Conservation (phyloP, 2,888 invertebrate genomes). For the Strigamia maritima region DNA sequence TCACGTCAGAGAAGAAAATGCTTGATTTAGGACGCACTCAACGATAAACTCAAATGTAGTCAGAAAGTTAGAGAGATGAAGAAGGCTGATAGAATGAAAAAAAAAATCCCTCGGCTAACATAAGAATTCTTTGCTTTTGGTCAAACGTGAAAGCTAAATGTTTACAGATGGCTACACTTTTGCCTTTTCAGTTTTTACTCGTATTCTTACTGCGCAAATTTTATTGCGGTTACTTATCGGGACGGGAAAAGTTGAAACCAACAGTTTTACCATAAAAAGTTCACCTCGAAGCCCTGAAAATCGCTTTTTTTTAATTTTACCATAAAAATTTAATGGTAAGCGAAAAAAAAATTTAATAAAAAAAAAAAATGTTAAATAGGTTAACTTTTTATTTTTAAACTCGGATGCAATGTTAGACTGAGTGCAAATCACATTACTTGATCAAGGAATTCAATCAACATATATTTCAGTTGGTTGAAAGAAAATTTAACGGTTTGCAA, state of each 20-base stretch:
- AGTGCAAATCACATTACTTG: not conserved
- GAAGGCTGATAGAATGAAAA: not conserved
- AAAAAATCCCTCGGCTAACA: constrained; percentile 9
- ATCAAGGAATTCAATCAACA: not conserved
- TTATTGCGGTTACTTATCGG: not conserved
- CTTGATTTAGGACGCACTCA: constrained; percentile 20
- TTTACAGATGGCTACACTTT: constrained; percentile 23
- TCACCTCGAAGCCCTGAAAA: not conserved
- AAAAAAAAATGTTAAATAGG: not conserved
- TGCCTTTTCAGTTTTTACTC: not conserved
- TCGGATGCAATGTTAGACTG: no score
- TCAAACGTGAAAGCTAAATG: constrained; percentile 23
- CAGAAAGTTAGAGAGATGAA: constrained; percentile 19
- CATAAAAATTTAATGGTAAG: no score
- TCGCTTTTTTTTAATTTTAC: not conserved
- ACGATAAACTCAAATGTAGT: constrained; percentile 23
- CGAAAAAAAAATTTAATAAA: no score
- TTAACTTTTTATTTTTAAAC: not conserved
- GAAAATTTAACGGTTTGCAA: not conserved
- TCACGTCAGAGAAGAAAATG: constrained; percentile 13
- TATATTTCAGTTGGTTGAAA: not conserved
- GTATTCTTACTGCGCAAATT: not conserved
- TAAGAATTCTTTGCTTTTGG: constrained; percentile 9
- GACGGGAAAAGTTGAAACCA: not conserved
- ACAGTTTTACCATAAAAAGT: not conserved